Conservation (phyloP, 1,140 invertebrate species). For the Camponotus vicinus region DNA sequence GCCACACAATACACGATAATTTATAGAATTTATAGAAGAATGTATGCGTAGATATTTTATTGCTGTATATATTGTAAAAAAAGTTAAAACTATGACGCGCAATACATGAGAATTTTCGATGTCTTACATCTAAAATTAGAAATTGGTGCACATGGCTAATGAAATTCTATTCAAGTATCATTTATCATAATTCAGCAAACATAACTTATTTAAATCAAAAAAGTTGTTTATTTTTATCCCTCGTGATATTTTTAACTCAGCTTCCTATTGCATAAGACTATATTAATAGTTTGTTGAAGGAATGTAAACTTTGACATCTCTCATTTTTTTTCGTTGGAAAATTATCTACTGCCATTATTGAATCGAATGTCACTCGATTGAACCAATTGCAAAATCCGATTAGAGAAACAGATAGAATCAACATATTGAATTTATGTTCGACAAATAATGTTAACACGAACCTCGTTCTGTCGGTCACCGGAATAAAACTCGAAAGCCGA, state of each 20-base stretch:
- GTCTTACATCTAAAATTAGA: conserved; percentile 21
- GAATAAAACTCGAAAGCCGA: no score
- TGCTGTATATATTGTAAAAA: not conserved
- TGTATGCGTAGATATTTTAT: conserved; percentile 12
- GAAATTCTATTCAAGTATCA: not conserved
- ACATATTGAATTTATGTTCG: no score
- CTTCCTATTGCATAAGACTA: not conserved
- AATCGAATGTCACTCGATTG: no score
- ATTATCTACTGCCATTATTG: not conserved
- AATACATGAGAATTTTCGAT: not conserved
- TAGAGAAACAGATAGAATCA: no score
- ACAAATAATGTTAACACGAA: no score
- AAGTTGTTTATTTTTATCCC: conserved; percentile 12
- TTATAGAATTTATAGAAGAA: not conserved
- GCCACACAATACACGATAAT: conserved; percentile 21
- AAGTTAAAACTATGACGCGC: not conserved
- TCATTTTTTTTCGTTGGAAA: not conserved
- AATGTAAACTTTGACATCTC: not conserved
- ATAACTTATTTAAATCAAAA: not conserved
- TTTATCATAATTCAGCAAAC: not conserved
- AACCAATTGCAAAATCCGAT: no score
- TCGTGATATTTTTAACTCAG: not conserved
- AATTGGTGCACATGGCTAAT: not conserved
- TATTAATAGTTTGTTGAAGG: not conserved
- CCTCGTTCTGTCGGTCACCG: no score